A percentile compares a stretch with the other conserved stretches of the same genome.
phyloP scores from a whole-genome alignment of 2,113 vertebrate genomes.

The Orcinus orca region DNA sequence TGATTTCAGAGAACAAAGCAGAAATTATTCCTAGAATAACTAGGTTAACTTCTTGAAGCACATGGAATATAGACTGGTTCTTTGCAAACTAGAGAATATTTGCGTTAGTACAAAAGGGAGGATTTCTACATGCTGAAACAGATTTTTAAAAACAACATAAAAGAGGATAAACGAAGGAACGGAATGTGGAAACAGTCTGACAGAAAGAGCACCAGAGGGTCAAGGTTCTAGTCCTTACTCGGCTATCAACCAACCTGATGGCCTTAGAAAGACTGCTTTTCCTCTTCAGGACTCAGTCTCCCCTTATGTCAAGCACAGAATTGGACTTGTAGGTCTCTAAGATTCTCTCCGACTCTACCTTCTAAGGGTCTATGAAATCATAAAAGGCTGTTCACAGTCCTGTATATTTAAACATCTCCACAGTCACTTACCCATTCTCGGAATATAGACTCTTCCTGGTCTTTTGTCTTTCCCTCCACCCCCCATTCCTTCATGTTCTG shows the following conservation, averaged over 20 bases:
- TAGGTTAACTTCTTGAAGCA: not conserved
- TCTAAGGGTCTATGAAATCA: not conserved
- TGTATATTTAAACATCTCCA: not conserved
- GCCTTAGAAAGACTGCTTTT: not conserved
- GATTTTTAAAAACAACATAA: not conserved
- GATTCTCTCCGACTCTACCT: not conserved
- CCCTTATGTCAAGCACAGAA: not conserved
- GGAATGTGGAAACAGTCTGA: not conserved
- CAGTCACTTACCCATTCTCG: not conserved
- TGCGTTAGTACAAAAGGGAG: not conserved
- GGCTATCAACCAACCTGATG: not conserved
- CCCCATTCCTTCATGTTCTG: not conserved
- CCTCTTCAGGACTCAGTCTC: not conserved
- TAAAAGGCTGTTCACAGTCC: not conserved
- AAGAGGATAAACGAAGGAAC: not conserved
- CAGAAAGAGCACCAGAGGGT: not conserved
- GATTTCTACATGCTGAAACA: not conserved
- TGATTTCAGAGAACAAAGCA: conserved; percentile 35
- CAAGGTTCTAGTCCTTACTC: not conserved
- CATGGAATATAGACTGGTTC: not conserved
- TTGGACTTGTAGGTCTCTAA: not conserved
- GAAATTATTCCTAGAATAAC: conserved; percentile 19
- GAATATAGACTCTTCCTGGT: not conserved
- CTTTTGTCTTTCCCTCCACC: not conserved
- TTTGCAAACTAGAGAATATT: not conserved